Evolutionary conservation across 2,888 invertebrate genomes (phyloP).

Genomic region (Lasioglossum leucozonium): DNA sequence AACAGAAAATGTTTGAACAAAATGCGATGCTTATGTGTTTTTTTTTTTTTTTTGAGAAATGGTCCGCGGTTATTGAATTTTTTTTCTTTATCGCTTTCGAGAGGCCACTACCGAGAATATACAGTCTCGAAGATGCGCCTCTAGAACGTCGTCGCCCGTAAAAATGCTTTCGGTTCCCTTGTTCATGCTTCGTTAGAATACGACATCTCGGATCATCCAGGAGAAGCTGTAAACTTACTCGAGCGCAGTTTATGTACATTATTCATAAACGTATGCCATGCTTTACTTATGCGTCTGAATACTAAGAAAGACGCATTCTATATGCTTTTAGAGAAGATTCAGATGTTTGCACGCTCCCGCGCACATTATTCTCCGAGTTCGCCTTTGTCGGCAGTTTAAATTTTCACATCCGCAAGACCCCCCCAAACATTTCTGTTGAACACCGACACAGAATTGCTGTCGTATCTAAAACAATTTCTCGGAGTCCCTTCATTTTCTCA

Average conservation of each 20-base stretch:
- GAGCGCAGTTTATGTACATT: slow-evolving; percentile 37
- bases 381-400: not conserved
- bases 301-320: not conserved
- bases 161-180: slow-evolving; percentile 16
- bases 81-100: not conserved
- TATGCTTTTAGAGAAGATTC: not conserved
- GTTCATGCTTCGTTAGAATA: slow-evolving; percentile 29
- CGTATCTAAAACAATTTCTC: not conserved
- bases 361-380: not conserved
- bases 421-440: not conserved
- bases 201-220: slow-evolving; percentile 9
- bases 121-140: not conserved
- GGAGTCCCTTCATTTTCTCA: too few relatives aligned
- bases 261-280: slow-evolving; percentile 43
- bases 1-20: not conserved
- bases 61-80: not conserved
- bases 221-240: slow-evolving; percentile 42
- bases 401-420: not conserved
- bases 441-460: not conserved
- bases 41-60: not conserved
- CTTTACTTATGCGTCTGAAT: slow-evolving; percentile 29
- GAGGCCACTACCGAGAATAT: not conserved
- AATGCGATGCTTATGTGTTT: not conserved
- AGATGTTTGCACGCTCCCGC: slow-evolving; percentile 10
- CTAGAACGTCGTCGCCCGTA: not conserved